These are phyloP conservation scores for Cheirogaleus medius DNA, from an alignment of 2,113 vertebrate genomes.

Conservation along the genomic window DNA sequence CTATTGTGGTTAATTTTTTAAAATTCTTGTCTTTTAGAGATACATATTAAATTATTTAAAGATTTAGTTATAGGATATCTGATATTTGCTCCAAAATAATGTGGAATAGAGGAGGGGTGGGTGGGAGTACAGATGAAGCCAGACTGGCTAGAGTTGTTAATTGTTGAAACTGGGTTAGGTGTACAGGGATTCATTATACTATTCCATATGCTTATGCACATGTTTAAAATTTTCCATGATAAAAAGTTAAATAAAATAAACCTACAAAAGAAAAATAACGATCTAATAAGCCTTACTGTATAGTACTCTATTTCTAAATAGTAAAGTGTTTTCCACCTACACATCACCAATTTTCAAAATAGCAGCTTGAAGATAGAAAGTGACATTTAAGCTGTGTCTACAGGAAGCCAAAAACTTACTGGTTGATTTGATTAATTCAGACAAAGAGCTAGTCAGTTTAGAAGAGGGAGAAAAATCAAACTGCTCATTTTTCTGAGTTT, in stretches of 20 bases:
- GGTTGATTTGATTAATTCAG: slow-evolving; percentile 64
- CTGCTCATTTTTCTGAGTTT: slow-evolving; percentile 54
- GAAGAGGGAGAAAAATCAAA: slow-evolving; percentile 16
- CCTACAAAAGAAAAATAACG: slow-evolving; percentile 14
- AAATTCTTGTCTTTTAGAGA: neutral
- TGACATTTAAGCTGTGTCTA: slow-evolving; percentile 66
- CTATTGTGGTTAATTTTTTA: neutral
- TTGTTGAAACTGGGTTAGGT: neutral
- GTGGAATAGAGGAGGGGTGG: neutral
- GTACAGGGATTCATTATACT: neutral
- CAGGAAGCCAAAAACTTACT: slow-evolving; percentile 48
- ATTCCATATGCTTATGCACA: neutral
- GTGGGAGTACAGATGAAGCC: neutral
- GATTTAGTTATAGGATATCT: neutral
- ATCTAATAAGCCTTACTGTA: slow-evolving; percentile 35
- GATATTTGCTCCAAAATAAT: slow-evolving; percentile 9
- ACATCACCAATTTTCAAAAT: slow-evolving; percentile 47
- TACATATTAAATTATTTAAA: neutral
- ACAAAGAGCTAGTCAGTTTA: slow-evolving; percentile 49
- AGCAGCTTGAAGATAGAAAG: slow-evolving; percentile 63
- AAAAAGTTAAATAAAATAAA: slow-evolving; percentile 47
- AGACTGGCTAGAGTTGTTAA: neutral
- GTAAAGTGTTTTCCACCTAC: slow-evolving; percentile 48
- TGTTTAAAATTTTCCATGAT: slow-evolving; percentile 11
- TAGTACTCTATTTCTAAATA: slow-evolving; percentile 61